Base-by-base conservation (phyloP, 2,797 vertebrate species). In the Clarias fuscus region DNA sequence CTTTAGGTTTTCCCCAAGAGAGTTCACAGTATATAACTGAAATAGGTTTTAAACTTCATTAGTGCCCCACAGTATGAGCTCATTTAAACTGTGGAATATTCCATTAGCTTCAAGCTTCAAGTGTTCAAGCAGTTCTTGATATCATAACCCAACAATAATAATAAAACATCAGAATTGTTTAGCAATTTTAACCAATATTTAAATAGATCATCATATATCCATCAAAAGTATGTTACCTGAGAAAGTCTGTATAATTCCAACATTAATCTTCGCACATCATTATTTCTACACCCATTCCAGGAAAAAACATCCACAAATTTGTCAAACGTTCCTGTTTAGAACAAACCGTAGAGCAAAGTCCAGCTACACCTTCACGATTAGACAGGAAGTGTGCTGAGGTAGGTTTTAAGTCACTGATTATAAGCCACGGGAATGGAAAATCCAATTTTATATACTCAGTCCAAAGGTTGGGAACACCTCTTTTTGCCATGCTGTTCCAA, bases 271-370 rank as follows among this genome's bases (percentile, higher is more conserved):
- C 62, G 61, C 62, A 78, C 86, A 37, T 56, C 53, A 87, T 37
- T 10, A 77, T 81, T 33, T 40, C 48, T 48, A 76, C 22, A 83
- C 17, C n/a, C 62, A 68, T 33, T 0, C 18, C 24, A n/a, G 15
- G 72, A 40, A 7, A 27, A 0, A 70, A 13, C 6, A 40, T 40
- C 33, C 53, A 65, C 56, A 15, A 79, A 86, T 56, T 56, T 68
- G 58, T 75, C 85, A 1, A 24, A 91, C 89, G 40, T 92, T 94
- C 90, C 93, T 93, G 86, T 78, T 83, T 10, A 15, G 75, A 89
- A 30, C 78, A 78, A 79, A 33, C 71, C 20, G 17, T 43, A 56
- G 93, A 89, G 90, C 93, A 95, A 96, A 95, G 95, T 93, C 84
- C 94, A 93, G 83, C 27, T 8, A 73, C 59, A 43, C 81, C 18